Evolutionary conservation across 2,797 vertebrate genomes (phyloP).

Genomic region (Pangasius macronema): DNA sequence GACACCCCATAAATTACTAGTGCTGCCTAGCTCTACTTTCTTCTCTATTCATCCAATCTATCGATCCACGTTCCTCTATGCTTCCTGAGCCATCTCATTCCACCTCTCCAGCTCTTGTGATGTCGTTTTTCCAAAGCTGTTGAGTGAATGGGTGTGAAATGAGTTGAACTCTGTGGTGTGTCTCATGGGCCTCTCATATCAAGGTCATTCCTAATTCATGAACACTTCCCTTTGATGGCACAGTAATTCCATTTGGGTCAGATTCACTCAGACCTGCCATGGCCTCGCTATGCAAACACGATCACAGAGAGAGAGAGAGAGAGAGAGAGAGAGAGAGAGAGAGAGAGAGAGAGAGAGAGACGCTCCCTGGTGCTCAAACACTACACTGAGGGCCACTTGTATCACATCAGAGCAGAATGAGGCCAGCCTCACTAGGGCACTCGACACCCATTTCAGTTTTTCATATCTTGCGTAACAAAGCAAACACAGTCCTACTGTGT

Average conservation of each 20-base stretch:
- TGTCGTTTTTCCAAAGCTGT: slow-evolving; percentile 7
- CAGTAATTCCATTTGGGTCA: slow-evolving; percentile 59
- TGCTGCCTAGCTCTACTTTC: slow-evolving; percentile 26
- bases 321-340: slow-evolving; percentile 37
- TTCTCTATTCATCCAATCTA: slow-evolving; percentile 28
- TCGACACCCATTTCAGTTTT: slow-evolving; percentile 29
- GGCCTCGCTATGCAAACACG: slow-evolving; percentile 36
- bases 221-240: slow-evolving; percentile 58
- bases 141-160: slow-evolving; percentile 58
- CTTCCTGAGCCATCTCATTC: slow-evolving; percentile 13
- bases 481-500: background rate
- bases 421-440: slow-evolving; percentile 27
- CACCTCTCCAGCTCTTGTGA: background rate
- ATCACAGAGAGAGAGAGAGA: slow-evolving; percentile 45
- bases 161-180: slow-evolving; percentile 48
- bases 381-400: slow-evolving; percentile 37
- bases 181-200: slow-evolving; percentile 51
- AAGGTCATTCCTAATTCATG: slow-evolving; percentile 64
- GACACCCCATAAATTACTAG: slow-evolving; percentile 30
- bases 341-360: slow-evolving; percentile 32
- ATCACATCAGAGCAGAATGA: slow-evolving; percentile 43
- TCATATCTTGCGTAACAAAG: slow-evolving; percentile 13
- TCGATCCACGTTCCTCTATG: slow-evolving; percentile 7
- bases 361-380: slow-evolving; percentile 22
- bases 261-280: slow-evolving; percentile 42